Percentiles rank a stretch among this genome's conserved stretches.
Evolutionary conservation across 2,797 vertebrate species (phyloP).

Genomic region (Myripristis murdjan): DNA sequence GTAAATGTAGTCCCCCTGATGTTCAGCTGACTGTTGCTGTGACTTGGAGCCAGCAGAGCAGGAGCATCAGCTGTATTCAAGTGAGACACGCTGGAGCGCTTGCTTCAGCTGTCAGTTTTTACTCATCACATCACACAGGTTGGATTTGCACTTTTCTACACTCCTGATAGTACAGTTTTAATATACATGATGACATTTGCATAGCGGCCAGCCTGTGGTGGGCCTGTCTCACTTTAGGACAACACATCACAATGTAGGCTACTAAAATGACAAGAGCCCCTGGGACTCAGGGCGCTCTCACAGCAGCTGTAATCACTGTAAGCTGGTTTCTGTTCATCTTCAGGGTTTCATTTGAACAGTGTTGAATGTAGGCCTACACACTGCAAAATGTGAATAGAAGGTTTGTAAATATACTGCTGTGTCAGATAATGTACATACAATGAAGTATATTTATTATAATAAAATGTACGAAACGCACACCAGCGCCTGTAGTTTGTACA

Average conservation of each 20-base stretch:
- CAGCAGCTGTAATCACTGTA: conserved; percentile 51
- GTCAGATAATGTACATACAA: conserved; percentile 85
- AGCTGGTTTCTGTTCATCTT: conserved; percentile 64
- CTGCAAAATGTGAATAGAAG: conserved; percentile 65
- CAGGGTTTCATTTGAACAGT: conserved; percentile 69
- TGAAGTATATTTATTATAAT: conserved; percentile 87
- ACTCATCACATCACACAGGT: conserved; percentile 27
- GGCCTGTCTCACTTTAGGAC: conserved; percentile 42
- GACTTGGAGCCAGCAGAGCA: conserved; percentile 31
- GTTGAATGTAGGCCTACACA: conserved; percentile 70
- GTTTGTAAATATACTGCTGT: conserved; percentile 76
- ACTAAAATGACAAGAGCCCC: conserved; percentile 36
- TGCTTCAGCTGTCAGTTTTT: conserved; percentile 16
- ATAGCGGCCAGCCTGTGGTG: conserved; percentile 29
- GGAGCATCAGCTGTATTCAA: conserved; percentile 23
- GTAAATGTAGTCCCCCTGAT: conserved; percentile 44
- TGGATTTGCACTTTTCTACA: conserved; percentile 48
- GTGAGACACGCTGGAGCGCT: conserved; percentile 18
- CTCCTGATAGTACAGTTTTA: conserved; percentile 42
- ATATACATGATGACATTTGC: conserved; percentile 29
- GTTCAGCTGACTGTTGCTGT: conserved; percentile 60
- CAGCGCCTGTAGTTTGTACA: conserved; percentile 29
- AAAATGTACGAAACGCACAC: conserved; percentile 65
- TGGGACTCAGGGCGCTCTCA: conserved; percentile 40
- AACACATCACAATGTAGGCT: conserved; percentile 55